These are phyloP conservation scores for Danio choprae DNA, from an alignment of 2,797 vertebrate species.

Conservation along the genomic window DNA sequence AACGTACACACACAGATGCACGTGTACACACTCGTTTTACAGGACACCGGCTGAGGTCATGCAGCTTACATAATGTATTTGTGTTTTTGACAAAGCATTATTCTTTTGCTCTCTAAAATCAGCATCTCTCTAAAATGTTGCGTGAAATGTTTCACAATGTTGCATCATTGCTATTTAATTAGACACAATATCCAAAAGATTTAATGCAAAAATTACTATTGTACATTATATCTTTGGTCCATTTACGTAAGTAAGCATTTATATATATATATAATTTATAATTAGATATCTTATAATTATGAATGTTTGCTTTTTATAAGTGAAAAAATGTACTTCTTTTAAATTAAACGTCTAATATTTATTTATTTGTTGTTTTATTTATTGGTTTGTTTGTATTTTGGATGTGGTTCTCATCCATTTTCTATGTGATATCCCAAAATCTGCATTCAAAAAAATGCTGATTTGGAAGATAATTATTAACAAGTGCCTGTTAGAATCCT, in stretches of 20 bases:
- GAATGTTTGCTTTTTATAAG: too few relatives aligned
- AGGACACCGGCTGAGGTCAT: neutral
- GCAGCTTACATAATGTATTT: neutral
- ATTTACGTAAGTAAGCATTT: too few relatives aligned
- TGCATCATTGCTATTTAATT: neutral
- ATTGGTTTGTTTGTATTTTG: too few relatives aligned
- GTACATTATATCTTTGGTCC: too few relatives aligned
- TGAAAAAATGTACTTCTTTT: neutral
- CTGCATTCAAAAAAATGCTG: neutral
- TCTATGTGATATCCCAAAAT: neutral
- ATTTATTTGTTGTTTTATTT: neutral
- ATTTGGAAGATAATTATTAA: neutral
- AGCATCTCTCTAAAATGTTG: neutral
- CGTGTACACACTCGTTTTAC: slow-evolving; percentile 17
- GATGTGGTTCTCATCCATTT: neutral
- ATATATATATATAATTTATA: too few relatives aligned
- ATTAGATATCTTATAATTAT: too few relatives aligned
- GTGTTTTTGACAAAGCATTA: slow-evolving; percentile 15
- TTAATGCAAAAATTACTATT: too few relatives aligned
- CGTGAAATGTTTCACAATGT: neutral
- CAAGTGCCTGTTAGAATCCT: neutral
- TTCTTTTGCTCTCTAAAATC: neutral
- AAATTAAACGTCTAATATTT: neutral
- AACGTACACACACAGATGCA: slow-evolving; percentile 49
- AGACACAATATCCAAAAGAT: neutral